Conservation (phyloP, 2,113 vertebrate species). For the Pangasianodon gigas region DNA sequence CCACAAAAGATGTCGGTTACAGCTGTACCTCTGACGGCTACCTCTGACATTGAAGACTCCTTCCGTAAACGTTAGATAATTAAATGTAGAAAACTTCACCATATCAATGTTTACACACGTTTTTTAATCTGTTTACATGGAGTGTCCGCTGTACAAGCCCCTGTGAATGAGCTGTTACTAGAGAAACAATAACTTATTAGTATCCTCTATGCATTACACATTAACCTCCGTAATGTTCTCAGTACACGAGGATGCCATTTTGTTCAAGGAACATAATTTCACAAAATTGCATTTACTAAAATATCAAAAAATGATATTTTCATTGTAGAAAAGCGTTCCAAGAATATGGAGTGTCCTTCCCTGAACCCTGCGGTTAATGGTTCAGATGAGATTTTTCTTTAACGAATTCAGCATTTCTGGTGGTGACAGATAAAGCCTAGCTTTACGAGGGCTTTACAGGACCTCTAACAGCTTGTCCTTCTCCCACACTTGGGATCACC, state of each 20-base stretch:
- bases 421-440: slow-evolving; percentile 36
- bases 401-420: not conserved
- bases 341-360: not conserved
- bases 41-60: not conserved
- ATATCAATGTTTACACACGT: not conserved
- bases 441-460: slow-evolving; percentile 51
- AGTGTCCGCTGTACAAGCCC: not conserved
- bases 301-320: too few species aligned
- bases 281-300: too few species aligned
- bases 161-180: not conserved
- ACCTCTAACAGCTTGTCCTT: slow-evolving; percentile 56
- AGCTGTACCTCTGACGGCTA: not conserved
- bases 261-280: not conserved
- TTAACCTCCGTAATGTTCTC: not conserved
- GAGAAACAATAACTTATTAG: not conserved
- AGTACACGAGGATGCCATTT: not conserved
- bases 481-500: slow-evolving; percentile 53
- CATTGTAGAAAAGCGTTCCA: not conserved
- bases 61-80: not conserved
- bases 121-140: not conserved
- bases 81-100: not conserved
- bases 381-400: not conserved
- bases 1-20: not conserved
- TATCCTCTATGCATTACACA: not conserved
- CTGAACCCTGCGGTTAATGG: not conserved